Base-by-base conservation (phyloP, 1,140 invertebrate genomes). In the Ctenoplectra terminalis region DNA sequence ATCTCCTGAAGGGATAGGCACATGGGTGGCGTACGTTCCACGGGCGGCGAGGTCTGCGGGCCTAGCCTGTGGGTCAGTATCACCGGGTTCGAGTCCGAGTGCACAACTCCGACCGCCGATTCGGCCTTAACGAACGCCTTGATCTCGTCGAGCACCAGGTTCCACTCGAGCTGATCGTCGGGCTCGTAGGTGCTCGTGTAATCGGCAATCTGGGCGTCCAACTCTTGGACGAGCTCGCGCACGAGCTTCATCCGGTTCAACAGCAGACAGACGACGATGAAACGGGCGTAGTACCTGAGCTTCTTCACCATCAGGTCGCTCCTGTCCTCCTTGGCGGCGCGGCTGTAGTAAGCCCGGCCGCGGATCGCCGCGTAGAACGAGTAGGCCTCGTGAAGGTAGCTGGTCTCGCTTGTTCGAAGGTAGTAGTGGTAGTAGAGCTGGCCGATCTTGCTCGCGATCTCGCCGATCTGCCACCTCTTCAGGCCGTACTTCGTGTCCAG, bases 341-440 rank as follows among this genome's bases (percentile, higher is more conserved):
- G 96, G 58, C 98, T 98, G 92, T 99, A 99, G 92, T 99, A 99
- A 6, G 97, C 97, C 89, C 99, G 94, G 66, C 97, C 97, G 80
- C 98, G 94, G 89, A 99, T 99, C 3, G 98, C 98, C 40, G 97
- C 97, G 94, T 99, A 99, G 94, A 99, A 99, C 40, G 98, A 97
- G 94, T 97, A 99, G 50, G 98, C 98, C 94, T 99, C 98, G 92
- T 98, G 98, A 82, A 99, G 95, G 93, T 99, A 99, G 93, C 98
- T 98, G 40, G 98, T 99, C 94, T 99, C 98, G 94, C 98, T 99
- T 75, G 98, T 99, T 91, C 98, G 95, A 89, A 99, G 95, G 93
- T 99, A 99, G 94, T 99, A 99, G 94, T 99, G 98, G 92, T 99
- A 99, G 94, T 99, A 99, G 29, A 99, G 96, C 94, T 99, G 99